Evolutionary conservation across 2,888 invertebrate species (phyloP), one percentile per base, ranked within the genome.

Genomic region (Microctonus brassicae): DNA sequence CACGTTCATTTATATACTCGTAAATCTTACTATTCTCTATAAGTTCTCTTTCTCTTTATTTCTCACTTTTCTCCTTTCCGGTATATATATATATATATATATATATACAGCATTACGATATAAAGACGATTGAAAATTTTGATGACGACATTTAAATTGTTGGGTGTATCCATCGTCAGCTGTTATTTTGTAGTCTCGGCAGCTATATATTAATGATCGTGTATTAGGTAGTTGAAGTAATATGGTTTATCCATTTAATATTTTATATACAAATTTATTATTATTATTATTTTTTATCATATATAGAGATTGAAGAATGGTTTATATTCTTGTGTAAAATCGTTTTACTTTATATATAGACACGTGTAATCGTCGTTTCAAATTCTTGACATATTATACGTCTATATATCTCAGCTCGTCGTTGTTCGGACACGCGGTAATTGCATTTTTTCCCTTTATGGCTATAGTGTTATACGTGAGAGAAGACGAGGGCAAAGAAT

Each of bases 371-470:
- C 20, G 22, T 22, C 13, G 17, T 62, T 62, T 42, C 36, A 62
- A 42, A 39, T 62, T 62, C 39, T 36, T 62, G 62, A 62, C 62
- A 62, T 26, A 34, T n/a, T 39, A 36, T 62, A 62, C 24, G 62
- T 42, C 55, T n/a, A 62, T 39, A 24, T 24, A 62, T 39, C 39
- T 24, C 39, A 24, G 29, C 61, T 65, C 60, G 66, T 22, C 63
- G 58, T 42, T 53, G 63, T 72, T 69, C 57, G 61, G 68, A 64
- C 33, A 20, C 33, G 66, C 33, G 61, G 60, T 71, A 71, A 71
- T 71, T 71, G 66, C 66, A 71, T 71, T 71, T 71, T 71, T 70
- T 64, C 26, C 20, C 29, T 36, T 72, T 33, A 53, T 60, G 20
- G 29, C 26, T 47, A n/a, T n/a, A 20, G 42, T 34, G 53, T 33